A percentile compares a stretch with the other conserved stretches of the same genome.
Evolutionary conservation across 2,797 vertebrate genomes (phyloP).

Genomic region (Rhinophrynus dorsalis): DNA sequence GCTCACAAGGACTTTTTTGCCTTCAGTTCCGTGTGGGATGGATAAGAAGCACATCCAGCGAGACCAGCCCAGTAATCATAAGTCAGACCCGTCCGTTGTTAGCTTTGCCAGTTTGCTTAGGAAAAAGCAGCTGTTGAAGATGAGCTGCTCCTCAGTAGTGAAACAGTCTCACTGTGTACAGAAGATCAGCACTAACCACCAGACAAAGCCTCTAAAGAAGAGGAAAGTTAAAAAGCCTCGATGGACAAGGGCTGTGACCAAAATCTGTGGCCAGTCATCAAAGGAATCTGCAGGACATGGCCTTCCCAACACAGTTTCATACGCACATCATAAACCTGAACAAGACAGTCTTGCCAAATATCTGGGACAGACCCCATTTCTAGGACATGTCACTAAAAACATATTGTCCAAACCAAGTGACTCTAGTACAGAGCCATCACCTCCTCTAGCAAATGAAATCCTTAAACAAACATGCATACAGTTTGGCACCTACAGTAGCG

Average conservation of each 20-base stretch:
- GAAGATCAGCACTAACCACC: constrained; percentile 60
- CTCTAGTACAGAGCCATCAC: constrained; percentile 53
- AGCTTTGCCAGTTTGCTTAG: constrained; percentile 76
- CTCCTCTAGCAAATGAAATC: constrained; percentile 62
- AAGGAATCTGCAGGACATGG: constrained; percentile 67
- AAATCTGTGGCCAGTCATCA: constrained; percentile 61
- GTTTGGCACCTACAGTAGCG: constrained; percentile 63
- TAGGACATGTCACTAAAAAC: constrained; percentile 67
- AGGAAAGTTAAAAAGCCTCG: constrained; percentile 86
- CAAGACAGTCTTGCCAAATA: constrained; percentile 66
- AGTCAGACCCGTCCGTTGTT: constrained; percentile 69
- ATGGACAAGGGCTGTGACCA: constrained; percentile 85
- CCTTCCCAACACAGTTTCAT: constrained; percentile 66
- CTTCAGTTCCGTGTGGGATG: constrained; percentile 1
- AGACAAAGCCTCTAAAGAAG: constrained; percentile 85
- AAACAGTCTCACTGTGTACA: constrained; percentile 68
- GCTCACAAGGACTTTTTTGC: constrained; percentile 62
- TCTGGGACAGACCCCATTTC: constrained; percentile 57
- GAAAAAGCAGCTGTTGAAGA: constrained; percentile 73
- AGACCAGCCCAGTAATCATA: constrained; percentile 62
- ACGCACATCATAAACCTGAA: constrained; percentile 62
- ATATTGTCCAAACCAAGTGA: constrained; percentile 71
- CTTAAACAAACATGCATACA: constrained; percentile 66
- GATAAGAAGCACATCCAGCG: constrained; percentile 64
- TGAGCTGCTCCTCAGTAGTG: constrained; percentile 65